These are phyloP conservation scores for Hippotragus niger DNA, from an alignment of 2,113 vertebrate genomes.

Conservation along the genomic window DNA sequence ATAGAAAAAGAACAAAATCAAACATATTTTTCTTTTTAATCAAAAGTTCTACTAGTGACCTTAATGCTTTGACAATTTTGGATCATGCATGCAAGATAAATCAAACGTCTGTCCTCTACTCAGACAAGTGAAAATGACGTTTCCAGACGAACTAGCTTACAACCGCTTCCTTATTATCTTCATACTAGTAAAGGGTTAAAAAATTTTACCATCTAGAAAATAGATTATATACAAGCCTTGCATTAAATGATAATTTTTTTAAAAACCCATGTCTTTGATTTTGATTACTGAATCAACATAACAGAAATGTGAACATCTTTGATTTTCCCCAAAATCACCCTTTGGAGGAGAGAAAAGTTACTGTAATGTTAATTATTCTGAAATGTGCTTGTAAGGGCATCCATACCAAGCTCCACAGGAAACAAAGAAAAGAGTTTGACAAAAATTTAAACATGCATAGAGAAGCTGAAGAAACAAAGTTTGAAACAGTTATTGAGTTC, in stretches of 20 bases:
- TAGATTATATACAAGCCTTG: neutral
- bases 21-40: conserved; percentile 33
- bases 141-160: conserved; percentile 79
- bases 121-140: conserved; percentile 76
- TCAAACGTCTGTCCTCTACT: conserved; percentile 76
- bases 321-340: conserved; percentile 71
- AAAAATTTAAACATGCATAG: conserved; percentile 82
- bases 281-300: conserved; percentile 47
- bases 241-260: neutral
- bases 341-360: conserved; percentile 70
- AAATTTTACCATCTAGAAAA: neutral
- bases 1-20: conserved; percentile 51
- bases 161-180: conserved; percentile 70
- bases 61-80: conserved; percentile 87
- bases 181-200: conserved; percentile 58
- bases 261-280: neutral
- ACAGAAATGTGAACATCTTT: conserved; percentile 68
- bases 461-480: conserved; percentile 73
- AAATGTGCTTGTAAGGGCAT: conserved; percentile 66
- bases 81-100: conserved; percentile 85
- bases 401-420: conserved; percentile 72
- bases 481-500: conserved; percentile 69
- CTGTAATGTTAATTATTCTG: conserved; percentile 55
- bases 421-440: conserved; percentile 71
- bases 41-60: conserved; percentile 77